Evolutionary conservation across 1,140 invertebrate species (phyloP), one percentile per base, ranked within the genome.

Genomic region (Micrasema longulum): DNA sequence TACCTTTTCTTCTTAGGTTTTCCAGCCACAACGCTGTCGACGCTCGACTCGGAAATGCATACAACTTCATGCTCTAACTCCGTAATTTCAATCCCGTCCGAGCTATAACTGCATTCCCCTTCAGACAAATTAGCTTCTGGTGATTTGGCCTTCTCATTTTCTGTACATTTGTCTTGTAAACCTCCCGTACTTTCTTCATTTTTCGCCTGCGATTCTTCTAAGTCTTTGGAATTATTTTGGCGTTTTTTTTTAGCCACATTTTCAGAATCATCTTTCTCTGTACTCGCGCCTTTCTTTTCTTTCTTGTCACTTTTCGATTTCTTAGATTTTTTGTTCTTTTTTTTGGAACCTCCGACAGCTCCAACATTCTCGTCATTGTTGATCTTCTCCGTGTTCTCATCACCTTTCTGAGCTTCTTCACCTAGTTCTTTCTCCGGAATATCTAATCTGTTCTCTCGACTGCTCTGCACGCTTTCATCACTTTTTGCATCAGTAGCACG

Each of bases 71-170:
- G 16, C 36, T 72, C 72, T 36, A 57, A 45, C 16, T 74, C 64
- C 0, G 62, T 66, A 14, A 63, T 60, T 64, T 69, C 65, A 1
- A 69, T 57, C 26, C 52, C 65, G 26, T 72, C 65, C 1, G 74
- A 75, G 18, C 70, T 72, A 20, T 50, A 66, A 47, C 74, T 72
- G 64, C 74, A 76, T 67, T 76, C 74, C 9, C 74, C 70, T 41
- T 76, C 74, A 16, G 74, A 72, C 10, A 72, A 23, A 10, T 72
- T 64, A 12, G 41, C 16, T 1, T 63, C 57, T 12, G 18, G 57
- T 23, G 22, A 43, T 63, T 63, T 12, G n/a, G n/a, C n/a, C n/a
- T n/a, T n/a, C n/a, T n/a, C n/a, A n/a, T n/a, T n/a, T n/a, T n/a
- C n/a, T n/a, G n/a, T n/a, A n/a, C n/a, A n/a, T n/a, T n/a, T n/a